Evolutionary conservation across 1,140 invertebrate genomes (phyloP).

Genomic region (Meteorus sp.): DNA sequence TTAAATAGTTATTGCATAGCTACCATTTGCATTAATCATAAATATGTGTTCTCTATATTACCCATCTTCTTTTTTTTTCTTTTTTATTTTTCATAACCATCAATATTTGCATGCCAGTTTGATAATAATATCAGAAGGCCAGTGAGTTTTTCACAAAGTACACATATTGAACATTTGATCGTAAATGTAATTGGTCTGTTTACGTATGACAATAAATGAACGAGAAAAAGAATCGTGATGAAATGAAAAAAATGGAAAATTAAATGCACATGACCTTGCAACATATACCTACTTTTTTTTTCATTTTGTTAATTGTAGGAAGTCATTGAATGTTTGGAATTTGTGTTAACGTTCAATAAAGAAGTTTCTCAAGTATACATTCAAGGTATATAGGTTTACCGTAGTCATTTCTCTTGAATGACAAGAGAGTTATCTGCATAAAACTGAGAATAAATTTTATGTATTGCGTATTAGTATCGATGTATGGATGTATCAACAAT

Average conservation of each 20-base stretch:
- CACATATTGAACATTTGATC: slow-evolving; percentile 11
- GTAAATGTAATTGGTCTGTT: slow-evolving; percentile 11
- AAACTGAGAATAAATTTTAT: background rate
- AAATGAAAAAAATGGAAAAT: background rate
- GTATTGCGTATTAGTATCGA: background rate
- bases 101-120: background rate
- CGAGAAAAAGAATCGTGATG: too few relatives aligned
- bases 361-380: background rate
- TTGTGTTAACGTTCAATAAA: background rate
- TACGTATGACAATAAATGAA: too few relatives aligned
- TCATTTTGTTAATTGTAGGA: background rate
- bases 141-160: slow-evolving; percentile 10
- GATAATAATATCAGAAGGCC: slow-evolving; percentile 14
- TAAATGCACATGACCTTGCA: background rate
- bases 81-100: background rate
- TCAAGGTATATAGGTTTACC: background rate
- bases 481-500: too few relatives aligned
- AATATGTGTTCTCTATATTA: too few relatives aligned
- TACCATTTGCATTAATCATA: too few relatives aligned
- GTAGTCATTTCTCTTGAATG: background rate
- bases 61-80: too few relatives aligned
- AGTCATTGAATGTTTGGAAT: background rate
- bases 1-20: too few relatives aligned
- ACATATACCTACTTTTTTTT: background rate
- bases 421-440: too few relatives aligned